Evolutionary conservation across 2,113 vertebrate species (phyloP), one percentile per base, ranked within the genome.

Genomic region (Cololabis saira): DNA sequence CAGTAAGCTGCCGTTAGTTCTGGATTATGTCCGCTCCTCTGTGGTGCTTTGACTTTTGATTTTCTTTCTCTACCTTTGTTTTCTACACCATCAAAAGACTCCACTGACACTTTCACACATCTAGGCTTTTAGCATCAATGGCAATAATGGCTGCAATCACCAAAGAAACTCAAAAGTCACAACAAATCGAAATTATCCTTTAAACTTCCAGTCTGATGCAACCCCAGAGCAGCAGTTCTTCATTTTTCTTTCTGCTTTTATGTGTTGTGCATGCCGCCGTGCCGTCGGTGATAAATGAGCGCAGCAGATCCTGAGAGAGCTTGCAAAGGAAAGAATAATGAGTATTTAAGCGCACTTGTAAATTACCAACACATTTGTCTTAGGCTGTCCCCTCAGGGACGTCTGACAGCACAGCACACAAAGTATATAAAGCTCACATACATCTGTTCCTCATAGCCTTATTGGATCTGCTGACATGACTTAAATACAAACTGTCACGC

Each of bases 361-460:
- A 87, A 88, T 90, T 87, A 90, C 88, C 84, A 88, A 90, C 88
- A 85, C 86, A 87, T 90, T 90, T 84, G 86, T 90, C 88, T 90
- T 81, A 3, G 55, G 40, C 82, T 67, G 78, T 82, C 82, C 86
- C 88, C 84, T 83, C 12, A 61, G 86, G 86, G 86, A 73, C 24
- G 77, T 80, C 72, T 86, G 83, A 83, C 85, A 82, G 87, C 74
- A 11, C 72, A 59, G 81, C 87, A 73, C 43, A 83, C 78, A 81
- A 78, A 87, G 83, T 87, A 86, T 82, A 89, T 87, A 79, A 81
- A 85, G 82, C 84, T 82, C 71, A 68, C 84, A 63, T 82, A 73
- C 88, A 87, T 90, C 88, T 88, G 88, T 79, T 87, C 82, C 71
- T 63, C 82, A 63, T 78, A 74, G 86, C 57, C 86, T 80, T 69